Evolutionary conservation across 1,140 invertebrate species (phyloP), one percentile per base, ranked within the genome.

Genomic region (Daktulosphaira vitifoliae): DNA sequence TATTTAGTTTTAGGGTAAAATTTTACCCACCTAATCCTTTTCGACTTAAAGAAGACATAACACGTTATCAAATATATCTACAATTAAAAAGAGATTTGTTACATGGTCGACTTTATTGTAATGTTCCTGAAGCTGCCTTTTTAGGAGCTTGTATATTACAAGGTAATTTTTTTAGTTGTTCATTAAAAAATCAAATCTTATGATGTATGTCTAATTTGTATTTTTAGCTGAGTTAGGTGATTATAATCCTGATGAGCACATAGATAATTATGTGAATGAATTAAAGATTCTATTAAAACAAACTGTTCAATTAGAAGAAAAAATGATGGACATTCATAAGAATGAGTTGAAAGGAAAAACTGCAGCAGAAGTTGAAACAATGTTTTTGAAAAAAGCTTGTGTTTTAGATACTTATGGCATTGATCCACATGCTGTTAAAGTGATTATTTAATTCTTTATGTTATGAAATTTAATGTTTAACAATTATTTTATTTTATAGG

Each of bases 381-480:
- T 84, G 67, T 96, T 96, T 74, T 79, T 96, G 26, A 88, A 86
- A 75, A 86, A 92, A 71, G 91, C 93, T 18, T 86, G 88, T 29
- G 82, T 87, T 64, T 78, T 98, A 38, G 95, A 97, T 72, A 96
- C 94, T 0, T 98, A 98, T 73, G 96, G 95, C 13, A 88, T 98
- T 26, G 95, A 98, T 79, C 96, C 95, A 2, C 92, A 98, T 81
- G 89, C 91, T 54, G 93, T 98, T n/a, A 98, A 97, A 82, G 92
- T 93, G 75, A 75, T 67, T 42, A n/a, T n/a, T 37, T 49, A 51
- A 59, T 51, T 42, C 6, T 42, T 68, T 25, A 38, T 68, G 44
- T 54, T 59, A 20, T 53, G 62, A 13, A 33, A 16, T 59, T 15
- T 39, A 22, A 65, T 23, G 15, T 29, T 46, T 11, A 20, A 16